Conservation (phyloP, 2,113 vertebrate genomes). For the Osmerus mordax region DNA sequence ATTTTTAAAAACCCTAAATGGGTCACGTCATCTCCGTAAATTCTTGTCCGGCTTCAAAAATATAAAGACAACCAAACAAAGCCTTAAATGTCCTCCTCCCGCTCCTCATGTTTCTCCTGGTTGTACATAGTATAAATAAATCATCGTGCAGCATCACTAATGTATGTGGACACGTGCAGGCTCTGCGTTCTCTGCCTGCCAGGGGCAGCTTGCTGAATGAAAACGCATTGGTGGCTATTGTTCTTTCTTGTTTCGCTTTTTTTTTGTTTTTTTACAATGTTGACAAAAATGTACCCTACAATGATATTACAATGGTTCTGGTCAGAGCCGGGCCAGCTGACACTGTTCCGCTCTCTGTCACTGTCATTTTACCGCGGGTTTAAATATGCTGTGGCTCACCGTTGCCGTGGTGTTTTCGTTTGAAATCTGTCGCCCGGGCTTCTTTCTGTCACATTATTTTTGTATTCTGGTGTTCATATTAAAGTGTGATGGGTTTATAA, state of each 20-base stretch:
- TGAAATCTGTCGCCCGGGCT: slow-evolving; percentile 23
- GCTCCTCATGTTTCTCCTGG: slow-evolving; percentile 2
- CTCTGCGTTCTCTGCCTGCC: not conserved
- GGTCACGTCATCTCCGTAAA: slow-evolving; percentile 12
- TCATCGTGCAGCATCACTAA: slow-evolving; percentile 33
- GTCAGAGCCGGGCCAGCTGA: not conserved
- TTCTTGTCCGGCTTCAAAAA: slow-evolving; percentile 17
- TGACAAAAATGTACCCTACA: not conserved
- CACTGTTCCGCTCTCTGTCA: not conserved
- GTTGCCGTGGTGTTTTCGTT: slow-evolving; percentile 6
- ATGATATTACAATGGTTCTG: too few relatives aligned
- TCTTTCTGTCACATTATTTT: slow-evolving; percentile 47
- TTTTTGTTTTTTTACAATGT: slow-evolving; percentile 9
- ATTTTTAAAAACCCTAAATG: slow-evolving; percentile 20
- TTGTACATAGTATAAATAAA: slow-evolving; percentile 49
- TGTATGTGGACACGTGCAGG: slow-evolving; percentile 25
- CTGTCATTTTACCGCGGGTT: not conserved
- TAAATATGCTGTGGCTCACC: not conserved
- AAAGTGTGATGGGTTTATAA: slow-evolving; percentile 51
- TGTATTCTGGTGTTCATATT: slow-evolving; percentile 49
- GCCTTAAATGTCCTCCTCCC: slow-evolving; percentile 29
- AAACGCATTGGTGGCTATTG: not conserved
- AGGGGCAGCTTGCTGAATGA: slow-evolving; percentile 14
- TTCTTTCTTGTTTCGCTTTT: not conserved
- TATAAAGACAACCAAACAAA: slow-evolving; percentile 33